Conservation (phyloP, 2,888 invertebrate species). For the Globia sparganii region DNA sequence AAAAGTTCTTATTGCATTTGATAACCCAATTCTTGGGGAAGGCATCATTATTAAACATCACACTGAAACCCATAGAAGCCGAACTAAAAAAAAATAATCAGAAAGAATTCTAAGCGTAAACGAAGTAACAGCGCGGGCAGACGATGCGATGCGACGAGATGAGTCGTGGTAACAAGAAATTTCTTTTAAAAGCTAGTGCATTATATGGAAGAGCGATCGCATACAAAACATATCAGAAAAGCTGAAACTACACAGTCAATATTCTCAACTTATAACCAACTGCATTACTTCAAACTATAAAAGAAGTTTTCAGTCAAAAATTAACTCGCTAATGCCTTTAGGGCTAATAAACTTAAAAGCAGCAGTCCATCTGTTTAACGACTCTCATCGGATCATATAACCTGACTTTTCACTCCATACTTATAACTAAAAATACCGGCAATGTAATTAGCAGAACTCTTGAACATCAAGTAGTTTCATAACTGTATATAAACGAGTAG, state of each 20-base stretch:
- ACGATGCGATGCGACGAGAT: no score
- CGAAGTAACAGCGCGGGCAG: background rate
- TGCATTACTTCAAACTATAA: background rate
- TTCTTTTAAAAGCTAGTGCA: background rate
- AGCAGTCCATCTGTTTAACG: conserved; percentile 10
- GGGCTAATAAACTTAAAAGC: conserved; percentile 32
- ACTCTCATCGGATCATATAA: conserved; percentile 20
- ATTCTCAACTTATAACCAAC: background rate
- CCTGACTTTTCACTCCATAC: conserved; percentile 14
- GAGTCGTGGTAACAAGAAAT: no score
- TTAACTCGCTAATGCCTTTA: background rate
- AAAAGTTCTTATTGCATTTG: background rate
- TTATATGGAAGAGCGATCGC: background rate
- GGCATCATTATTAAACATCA: no score
- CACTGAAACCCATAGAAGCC: no score
- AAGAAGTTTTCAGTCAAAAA: background rate
- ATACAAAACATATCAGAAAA: background rate
- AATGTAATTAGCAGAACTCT: conserved; percentile 53
- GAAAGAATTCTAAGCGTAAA: background rate
- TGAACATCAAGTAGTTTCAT: conserved; percentile 23
- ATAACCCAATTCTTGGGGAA: background rate
- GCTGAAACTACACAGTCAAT: background rate
- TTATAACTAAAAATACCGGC: conserved; percentile 8
- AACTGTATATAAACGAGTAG: conserved; percentile 48
- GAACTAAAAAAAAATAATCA: background rate